These are phyloP conservation scores for Parthenolecanium corni DNA, from an alignment of 2,888 invertebrate genomes.

Conservation along the genomic window DNA sequence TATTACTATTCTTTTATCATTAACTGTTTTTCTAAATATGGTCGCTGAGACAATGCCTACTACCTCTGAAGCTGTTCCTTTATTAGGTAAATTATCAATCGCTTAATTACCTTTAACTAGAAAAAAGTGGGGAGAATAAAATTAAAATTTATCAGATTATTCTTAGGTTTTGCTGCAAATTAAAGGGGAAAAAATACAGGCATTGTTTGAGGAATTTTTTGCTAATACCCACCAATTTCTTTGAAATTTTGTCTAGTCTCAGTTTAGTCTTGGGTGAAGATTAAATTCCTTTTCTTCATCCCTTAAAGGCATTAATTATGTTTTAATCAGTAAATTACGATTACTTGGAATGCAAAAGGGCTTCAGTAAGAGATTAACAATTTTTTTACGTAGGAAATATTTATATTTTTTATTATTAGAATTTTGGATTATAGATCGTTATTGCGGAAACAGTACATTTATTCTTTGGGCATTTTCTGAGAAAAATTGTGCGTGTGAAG, in stretches of 20 bases:
- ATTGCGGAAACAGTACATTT: neutral
- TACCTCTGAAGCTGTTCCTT: slow-evolving; percentile 84
- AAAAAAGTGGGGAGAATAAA: neutral
- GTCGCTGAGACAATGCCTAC: slow-evolving; percentile 98
- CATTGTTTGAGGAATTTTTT: neutral
- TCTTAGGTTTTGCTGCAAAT: no score
- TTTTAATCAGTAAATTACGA: no score
- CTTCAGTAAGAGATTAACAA: no score
- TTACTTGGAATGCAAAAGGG: neutral
- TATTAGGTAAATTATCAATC: slow-evolving; percentile 49
- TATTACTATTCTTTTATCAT: slow-evolving; percentile 91
- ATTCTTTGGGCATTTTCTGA: neutral
- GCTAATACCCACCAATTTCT: neutral
- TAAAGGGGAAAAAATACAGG: no score
- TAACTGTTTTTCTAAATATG: slow-evolving; percentile 97
- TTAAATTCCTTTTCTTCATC: no score
- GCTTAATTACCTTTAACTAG: neutral
- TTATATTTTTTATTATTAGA: no score
- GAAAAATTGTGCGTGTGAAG: no score
- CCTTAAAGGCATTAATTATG: neutral
- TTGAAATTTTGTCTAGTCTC: neutral
- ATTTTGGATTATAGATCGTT: no score
- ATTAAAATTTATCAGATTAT: no score
- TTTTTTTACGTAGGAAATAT: no score
- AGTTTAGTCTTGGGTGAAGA: neutral